A percentile compares a stretch with the other conserved stretches of the same genome.
Conservation (phyloP, 2,888 invertebrate species). For the Pandemis corylana region DNA sequence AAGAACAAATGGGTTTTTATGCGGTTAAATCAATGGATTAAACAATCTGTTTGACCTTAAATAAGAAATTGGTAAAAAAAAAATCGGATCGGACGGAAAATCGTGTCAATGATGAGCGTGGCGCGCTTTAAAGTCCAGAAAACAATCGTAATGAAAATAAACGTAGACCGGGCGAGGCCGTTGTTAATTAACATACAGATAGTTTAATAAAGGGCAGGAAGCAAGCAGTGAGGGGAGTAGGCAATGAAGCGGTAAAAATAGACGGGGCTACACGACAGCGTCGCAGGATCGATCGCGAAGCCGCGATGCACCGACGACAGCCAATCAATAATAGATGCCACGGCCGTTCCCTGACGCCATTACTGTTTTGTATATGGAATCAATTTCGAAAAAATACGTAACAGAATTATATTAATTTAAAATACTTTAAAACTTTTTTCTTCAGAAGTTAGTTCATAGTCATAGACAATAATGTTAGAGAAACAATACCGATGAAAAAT, state of each 20-base stretch:
- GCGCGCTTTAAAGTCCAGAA: constrained; percentile 22
- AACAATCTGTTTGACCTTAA: background rate
- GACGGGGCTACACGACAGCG: constrained; percentile 77
- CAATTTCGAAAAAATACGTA: constrained; percentile 14
- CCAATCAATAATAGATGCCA: constrained; percentile 76
- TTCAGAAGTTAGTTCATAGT: background rate
- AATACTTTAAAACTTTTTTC: background rate
- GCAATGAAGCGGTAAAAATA: constrained; percentile 85
- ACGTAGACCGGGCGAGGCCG: constrained; percentile 71
- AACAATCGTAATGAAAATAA: constrained; percentile 77
- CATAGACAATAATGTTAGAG: background rate
- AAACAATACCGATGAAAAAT: background rate
- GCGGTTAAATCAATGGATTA: constrained; percentile 49
- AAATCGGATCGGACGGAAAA: background rate
- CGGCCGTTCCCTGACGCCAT: constrained; percentile 48
- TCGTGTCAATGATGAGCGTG: constrained; percentile 7
- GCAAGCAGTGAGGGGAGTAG: constrained; percentile 80
- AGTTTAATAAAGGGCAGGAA: constrained; percentile 85
- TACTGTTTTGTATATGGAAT: constrained; percentile 30
- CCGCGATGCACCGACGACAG: constrained; percentile 69
- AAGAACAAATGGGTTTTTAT: constrained; percentile 42
- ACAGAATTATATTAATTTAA: background rate
- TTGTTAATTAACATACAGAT: constrained; percentile 84
- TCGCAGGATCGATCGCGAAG: constrained; percentile 79
- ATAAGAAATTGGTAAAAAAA: background rate